phyloP scores from a whole-genome alignment of 2,797 vertebrate genomes.

The Anisognathus igniventris region DNA sequence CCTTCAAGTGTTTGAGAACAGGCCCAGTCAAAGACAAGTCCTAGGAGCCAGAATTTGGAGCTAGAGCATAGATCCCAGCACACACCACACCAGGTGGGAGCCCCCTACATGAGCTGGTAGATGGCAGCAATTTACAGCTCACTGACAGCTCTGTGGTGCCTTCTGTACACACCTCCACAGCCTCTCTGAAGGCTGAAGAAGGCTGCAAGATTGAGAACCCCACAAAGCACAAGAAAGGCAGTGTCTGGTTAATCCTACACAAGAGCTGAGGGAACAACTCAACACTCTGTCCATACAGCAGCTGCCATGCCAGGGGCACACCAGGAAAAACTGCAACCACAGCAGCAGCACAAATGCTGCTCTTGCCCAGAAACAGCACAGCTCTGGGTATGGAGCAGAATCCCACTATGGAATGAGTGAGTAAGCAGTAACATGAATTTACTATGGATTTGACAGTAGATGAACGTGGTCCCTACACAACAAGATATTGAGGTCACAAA shows the following conservation, averaged over 20 bases:
- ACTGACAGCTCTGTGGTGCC: background rate
- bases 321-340: background rate
- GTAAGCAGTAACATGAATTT: background rate
- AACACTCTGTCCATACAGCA: background rate
- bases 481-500: background rate
- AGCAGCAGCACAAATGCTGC: background rate
- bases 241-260: background rate
- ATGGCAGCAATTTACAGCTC: background rate
- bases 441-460: background rate
- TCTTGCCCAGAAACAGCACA: background rate
- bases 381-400: background rate
- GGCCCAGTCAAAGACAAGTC: background rate
- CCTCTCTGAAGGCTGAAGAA: background rate
- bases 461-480: background rate
- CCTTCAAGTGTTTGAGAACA: background rate
- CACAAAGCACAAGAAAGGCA: background rate
- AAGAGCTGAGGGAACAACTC: background rate
- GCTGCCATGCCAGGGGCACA: background rate
- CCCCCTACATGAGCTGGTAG: background rate
- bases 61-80: background rate
- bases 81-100: background rate
- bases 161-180: background rate
- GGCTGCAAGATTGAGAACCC: rapidly evolving
- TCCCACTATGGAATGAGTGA: background rate
- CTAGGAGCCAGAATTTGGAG: background rate